Base-by-base conservation (phyloP, 2,888 invertebrate species). In the Oxytorus armatus region DNA sequence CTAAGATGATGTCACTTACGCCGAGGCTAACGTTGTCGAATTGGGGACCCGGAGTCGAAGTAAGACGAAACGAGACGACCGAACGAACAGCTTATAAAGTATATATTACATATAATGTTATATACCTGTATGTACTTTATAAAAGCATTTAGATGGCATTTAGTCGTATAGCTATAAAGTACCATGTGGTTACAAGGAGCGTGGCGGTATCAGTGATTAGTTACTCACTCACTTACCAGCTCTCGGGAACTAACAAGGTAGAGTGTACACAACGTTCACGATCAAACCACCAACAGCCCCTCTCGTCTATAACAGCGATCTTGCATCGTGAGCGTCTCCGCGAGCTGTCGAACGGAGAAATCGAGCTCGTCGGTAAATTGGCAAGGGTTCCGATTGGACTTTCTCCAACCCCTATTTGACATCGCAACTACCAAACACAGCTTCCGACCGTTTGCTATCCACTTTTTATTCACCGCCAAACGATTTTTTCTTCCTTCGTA, bases 211-310 rank as follows among this genome's bases (percentile, higher is more conserved):
- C 70, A 79, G 85, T 86, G 88, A 89, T 88, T 88, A 87, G 88
- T 88, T 87, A 85, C 86, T 87, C 84, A 85, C 88, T 86, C 84
- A 86, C 82, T 83, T 75, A 77, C 77, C 73, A 49, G 63, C 72
- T 70, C n/a, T n/a, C n/a, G 39, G 73, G 63, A 51, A 73, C 63
- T 73, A 65, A 44, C 29, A 42, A 77, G 76, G 42, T n/a, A 68
- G 76, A 77, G 76, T 66, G n/a, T n/a, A n/a, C n/a, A 59, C 63
- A 42, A 73, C 55, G 61, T 53, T 73, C 68, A 51, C 72, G 61
- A 73, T 33, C 49, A 63, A 33, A 21, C 18, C 61, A 21, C 36
- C 23, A 23, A 14, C 25, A 2, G 29, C 29, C 29, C 29, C 29
- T 29, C 29, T 29, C 29, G n/a, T 29, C 29, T 29, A 2, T 29